Evolutionary conservation across 2,888 invertebrate species (phyloP).

Genomic region (Apamea crenata): DNA sequence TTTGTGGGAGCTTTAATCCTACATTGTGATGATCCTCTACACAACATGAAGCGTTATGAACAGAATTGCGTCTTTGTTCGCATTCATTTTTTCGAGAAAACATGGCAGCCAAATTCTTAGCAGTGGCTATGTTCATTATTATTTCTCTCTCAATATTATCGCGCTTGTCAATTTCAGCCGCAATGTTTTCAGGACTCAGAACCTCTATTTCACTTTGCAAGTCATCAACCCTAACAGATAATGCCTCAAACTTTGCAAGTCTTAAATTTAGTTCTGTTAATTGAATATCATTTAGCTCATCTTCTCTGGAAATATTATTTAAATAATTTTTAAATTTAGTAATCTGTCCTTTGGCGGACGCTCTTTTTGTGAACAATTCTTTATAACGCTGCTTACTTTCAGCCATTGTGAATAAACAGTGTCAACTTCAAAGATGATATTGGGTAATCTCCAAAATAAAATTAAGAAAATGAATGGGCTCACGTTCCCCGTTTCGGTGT

Average conservation of each 20-base stretch:
- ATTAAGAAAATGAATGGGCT: too few species aligned
- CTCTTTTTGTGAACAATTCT: too few species aligned
- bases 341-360: too few species aligned
- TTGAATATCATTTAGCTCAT: conserved; percentile 18
- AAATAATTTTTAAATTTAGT: too few species aligned
- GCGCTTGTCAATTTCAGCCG: conserved; percentile 49
- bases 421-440: too few species aligned
- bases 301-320: too few species aligned
- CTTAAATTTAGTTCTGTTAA: conserved; percentile 36
- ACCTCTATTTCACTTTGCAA: conserved; percentile 58
- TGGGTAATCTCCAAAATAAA: too few species aligned
- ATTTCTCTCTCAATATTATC: conserved; percentile 51
- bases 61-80: conserved; percentile 11
- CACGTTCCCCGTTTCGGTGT: too few species aligned
- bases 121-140: conserved; percentile 47
- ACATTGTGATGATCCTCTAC: conserved; percentile 14
- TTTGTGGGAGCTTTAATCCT: background rate
- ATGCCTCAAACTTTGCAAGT: conserved; percentile 35
- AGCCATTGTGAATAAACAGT: too few species aligned
- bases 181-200: conserved; percentile 28
- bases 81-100: conserved; percentile 11
- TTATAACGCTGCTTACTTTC: too few species aligned
- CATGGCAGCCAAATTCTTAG: conserved; percentile 43
- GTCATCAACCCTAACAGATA: conserved; percentile 42
- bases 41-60: conserved; percentile 12